phyloP scores from a whole-genome alignment of 1,140 invertebrate species.

The Drosophila guanche region DNA sequence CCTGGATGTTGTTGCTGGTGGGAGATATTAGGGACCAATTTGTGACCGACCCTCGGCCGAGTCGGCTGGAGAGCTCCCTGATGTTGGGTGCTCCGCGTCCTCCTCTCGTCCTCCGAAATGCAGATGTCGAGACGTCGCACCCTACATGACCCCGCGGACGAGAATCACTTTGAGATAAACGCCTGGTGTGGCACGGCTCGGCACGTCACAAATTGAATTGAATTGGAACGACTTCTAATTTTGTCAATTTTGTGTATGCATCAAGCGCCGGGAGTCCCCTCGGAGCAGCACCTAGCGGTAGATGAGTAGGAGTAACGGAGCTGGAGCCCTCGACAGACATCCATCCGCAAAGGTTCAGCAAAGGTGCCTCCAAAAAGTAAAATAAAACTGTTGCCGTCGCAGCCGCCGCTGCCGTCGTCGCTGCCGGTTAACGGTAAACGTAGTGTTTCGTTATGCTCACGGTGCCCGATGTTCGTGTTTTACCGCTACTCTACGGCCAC shows the following conservation, averaged over 20 bases:
- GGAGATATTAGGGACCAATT: no score
- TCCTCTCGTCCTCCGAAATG: no score
- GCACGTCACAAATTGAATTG: slow-evolving; percentile 68
- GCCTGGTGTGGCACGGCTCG: background rate
- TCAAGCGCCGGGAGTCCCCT: slow-evolving; percentile 20
- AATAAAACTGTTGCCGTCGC: slow-evolving; percentile 69
- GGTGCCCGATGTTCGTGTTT: slow-evolving; percentile 13
- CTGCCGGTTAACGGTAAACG: slow-evolving; percentile 53
- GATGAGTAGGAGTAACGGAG: slow-evolving; percentile 20
- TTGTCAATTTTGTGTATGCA: slow-evolving; percentile 80
- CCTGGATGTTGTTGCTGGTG: slow-evolving; percentile 23
- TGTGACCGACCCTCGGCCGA: no score
- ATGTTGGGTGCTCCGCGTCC: no score
- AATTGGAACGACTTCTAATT: slow-evolving; percentile 65
- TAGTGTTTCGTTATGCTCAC: slow-evolving; percentile 3
- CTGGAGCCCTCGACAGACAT: slow-evolving; percentile 30
- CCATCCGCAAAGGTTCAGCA: slow-evolving; percentile 14
- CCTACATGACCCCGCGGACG: slow-evolving; percentile 15
- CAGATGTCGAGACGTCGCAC: no score
- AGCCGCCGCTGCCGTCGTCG: slow-evolving; percentile 19
- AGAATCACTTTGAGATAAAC: slow-evolving; percentile 51
- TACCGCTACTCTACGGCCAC: background rate
- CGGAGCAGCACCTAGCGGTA: slow-evolving; percentile 3
- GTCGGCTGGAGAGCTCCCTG: no score
- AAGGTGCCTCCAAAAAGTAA: no score